phyloP scores from a whole-genome alignment of 2,113 vertebrate genomes.

The Peromyscus maniculatus region DNA sequence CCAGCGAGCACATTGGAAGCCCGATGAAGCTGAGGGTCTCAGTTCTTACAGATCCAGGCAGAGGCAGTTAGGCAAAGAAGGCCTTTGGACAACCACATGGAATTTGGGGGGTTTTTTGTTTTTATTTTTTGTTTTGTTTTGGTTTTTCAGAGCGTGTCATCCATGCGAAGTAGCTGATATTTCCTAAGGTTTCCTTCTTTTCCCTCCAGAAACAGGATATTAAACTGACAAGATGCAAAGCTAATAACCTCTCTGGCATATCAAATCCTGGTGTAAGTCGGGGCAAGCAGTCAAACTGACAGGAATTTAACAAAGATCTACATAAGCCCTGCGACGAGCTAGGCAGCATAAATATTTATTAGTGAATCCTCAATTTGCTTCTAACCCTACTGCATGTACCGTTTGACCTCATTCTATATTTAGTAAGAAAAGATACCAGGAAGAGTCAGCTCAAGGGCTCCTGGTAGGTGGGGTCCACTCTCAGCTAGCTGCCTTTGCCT shows the following conservation, averaged over 20 bases:
- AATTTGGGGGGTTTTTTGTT: background rate
- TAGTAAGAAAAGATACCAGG: conserved; percentile 38
- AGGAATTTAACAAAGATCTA: conserved; percentile 55
- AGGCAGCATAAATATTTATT: conserved; percentile 59
- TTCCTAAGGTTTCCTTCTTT: background rate
- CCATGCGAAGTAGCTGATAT: background rate
- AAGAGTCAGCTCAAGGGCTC: conserved; percentile 13
- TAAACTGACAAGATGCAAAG: conserved; percentile 48
- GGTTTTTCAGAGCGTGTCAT: background rate
- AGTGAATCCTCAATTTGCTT: conserved; percentile 41
- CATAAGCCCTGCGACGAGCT: background rate
- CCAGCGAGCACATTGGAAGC: background rate
- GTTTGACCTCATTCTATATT: conserved; percentile 69
- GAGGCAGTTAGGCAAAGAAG: background rate
- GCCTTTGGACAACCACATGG: background rate
- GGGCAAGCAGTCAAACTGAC: conserved; percentile 54
- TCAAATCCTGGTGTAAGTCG: conserved; percentile 65
- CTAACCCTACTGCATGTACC: background rate
- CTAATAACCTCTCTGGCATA: conserved; percentile 7
- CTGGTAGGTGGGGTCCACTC: background rate
- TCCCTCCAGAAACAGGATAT: background rate
- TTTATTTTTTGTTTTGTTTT: background rate
- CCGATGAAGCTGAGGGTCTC: background rate
- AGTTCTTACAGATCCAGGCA: background rate
- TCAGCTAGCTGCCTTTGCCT: background rate